Base-by-base conservation (phyloP, 2,797 vertebrate species). In the Synanceia verrucosa region DNA sequence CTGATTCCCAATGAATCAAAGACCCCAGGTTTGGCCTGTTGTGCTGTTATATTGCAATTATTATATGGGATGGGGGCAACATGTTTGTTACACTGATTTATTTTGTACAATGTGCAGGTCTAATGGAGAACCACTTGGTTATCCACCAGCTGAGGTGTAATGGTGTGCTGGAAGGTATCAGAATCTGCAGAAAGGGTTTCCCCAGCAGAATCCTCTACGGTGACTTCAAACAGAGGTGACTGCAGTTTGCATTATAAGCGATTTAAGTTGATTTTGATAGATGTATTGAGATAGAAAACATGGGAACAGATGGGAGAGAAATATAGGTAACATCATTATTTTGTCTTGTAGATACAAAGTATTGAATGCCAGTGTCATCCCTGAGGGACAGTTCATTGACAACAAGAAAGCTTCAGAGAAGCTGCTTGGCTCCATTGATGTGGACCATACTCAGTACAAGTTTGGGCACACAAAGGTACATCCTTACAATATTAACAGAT, bases 1-100 rank as follows among this genome's bases (percentile, higher is more conserved):
- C 79, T 97, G 84, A 97, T 97, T 48, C 96, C 96, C n/a, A 97
- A 97, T 87, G 96, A 96, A 86, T 90, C 94, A 1, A 97, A 97
- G 87, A 96, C 96, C 47, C 96, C 95, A 76, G 96, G 43, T 44
- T 44, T 44, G 43, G n/a, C 21, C 11, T 44, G 10, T 44, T 21
- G 11, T 21, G 46, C 24, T 47, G 21, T 26, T 24, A 16, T 14
- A 14, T 26, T n/a, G n/a, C n/a, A n/a, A 16, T 7, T 24, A 24
- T 26, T 48, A n/a, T n/a, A n/a, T n/a, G n/a, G n/a, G n/a, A n/a
- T 14, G 3, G 13, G 3, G 46, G 4, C 3, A 24, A 28, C 36
- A 16, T 57, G 10, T 13, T 28, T 19, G 18, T 21, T 48, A 51
- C 31, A 60, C 6, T 47, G 6, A 39, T 37, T 26, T 19, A 4